A percentile compares a stretch with the other conserved stretches of the same genome.
phyloP scores from a whole-genome alignment of 2,113 vertebrate species.

The Corythaixoides concolor region DNA sequence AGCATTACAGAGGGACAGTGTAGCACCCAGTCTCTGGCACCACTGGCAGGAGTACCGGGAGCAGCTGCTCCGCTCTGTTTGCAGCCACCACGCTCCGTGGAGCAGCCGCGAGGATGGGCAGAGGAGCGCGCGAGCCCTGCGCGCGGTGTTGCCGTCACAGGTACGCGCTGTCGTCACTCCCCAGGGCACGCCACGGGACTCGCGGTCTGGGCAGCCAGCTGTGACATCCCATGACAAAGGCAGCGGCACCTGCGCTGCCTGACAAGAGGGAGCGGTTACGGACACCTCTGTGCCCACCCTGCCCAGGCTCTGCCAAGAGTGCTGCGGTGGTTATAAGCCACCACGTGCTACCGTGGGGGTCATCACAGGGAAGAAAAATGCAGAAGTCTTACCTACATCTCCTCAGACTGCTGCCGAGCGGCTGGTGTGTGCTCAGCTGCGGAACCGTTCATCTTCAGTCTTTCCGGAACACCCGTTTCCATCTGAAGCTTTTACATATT shows the following conservation, averaged over 20 bases:
- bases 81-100: not conserved
- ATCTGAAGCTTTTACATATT: not conserved
- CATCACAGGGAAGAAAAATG: not conserved
- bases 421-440: not conserved
- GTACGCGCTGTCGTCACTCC: not conserved
- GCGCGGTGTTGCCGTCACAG: not conserved
- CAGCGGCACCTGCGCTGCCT: too few relatives aligned
- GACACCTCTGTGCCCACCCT: not conserved
- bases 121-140: not conserved
- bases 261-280: not conserved
- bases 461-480: not conserved
- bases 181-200: not conserved
- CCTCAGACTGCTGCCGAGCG: not conserved
- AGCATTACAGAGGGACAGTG: not conserved
- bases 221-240: not conserved
- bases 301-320: not conserved
- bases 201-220: not conserved
- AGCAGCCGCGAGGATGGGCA: not conserved
- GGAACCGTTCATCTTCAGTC: not conserved
- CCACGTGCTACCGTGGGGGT: fast-evolving
- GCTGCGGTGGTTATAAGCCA: not conserved
- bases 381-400: not conserved
- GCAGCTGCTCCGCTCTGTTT: not conserved
- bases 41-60: too few relatives aligned
- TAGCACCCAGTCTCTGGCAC: not conserved